phyloP scores from a whole-genome alignment of 2,888 invertebrate species.

The Byasa hedistus region DNA sequence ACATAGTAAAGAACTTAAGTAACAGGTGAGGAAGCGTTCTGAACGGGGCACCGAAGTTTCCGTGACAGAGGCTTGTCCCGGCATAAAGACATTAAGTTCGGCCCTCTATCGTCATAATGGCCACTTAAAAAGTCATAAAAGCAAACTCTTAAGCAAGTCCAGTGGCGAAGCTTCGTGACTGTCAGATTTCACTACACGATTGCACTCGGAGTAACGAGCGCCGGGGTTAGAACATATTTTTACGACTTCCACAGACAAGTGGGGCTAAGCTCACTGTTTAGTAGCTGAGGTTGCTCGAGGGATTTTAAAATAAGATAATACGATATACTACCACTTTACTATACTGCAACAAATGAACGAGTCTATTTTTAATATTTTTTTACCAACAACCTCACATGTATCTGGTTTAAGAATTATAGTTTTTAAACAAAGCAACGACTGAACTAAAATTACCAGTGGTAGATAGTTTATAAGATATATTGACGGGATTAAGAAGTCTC shows the following conservation, averaged over 20 bases:
- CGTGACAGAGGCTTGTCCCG: constrained; percentile 43
- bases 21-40: constrained; percentile 13
- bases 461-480: too few species aligned
- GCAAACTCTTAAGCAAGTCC: constrained; percentile 53
- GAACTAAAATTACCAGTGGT: too few species aligned
- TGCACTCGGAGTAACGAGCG: constrained; percentile 12
- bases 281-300: not conserved
- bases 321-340: not conserved
- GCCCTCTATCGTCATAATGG: constrained; percentile 62
- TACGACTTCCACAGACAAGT: constrained; percentile 15
- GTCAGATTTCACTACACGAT: constrained; percentile 36
- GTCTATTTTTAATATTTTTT: too few species aligned
- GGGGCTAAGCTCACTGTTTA: not conserved
- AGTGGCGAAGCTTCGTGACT: constrained; percentile 39
- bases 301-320: not conserved
- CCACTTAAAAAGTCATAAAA: constrained; percentile 76
- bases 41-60: constrained; percentile 49
- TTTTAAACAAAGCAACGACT: too few species aligned
- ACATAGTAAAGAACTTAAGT: too few species aligned
- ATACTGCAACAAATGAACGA: too few species aligned
- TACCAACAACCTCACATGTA: too few species aligned
- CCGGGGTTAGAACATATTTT: constrained; percentile 18
- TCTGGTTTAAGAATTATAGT: too few species aligned
- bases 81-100: constrained; percentile 64
- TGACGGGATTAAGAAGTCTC: too few species aligned